These are phyloP conservation scores for Julus scandinavius DNA, from an alignment of 2,888 invertebrate species.

Conservation along the genomic window DNA sequence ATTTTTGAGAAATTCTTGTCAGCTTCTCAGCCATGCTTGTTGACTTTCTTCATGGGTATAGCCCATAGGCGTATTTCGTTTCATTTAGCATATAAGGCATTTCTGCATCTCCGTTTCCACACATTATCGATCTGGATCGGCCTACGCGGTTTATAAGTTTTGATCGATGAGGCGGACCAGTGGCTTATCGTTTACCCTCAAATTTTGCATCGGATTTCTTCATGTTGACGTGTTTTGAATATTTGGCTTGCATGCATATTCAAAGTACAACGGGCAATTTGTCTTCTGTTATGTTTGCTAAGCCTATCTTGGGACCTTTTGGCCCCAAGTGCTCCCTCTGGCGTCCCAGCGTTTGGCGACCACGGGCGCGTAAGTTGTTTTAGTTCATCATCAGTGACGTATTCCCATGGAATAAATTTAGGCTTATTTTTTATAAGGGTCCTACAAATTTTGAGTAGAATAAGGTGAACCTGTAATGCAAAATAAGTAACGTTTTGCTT, in stretches of 20 bases:
- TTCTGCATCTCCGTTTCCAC: background rate
- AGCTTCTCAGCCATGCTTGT: background rate
- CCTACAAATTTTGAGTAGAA: too few species aligned
- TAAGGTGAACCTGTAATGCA: too few species aligned
- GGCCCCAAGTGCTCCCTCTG: background rate
- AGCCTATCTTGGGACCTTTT: constrained; percentile 4
- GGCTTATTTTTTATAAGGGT: too few species aligned
- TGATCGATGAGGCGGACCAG: constrained; percentile 33
- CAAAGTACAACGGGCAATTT: background rate
- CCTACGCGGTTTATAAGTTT: constrained; percentile 12
- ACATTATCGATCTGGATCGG: constrained; percentile 13
- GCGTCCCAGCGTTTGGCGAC: background rate
- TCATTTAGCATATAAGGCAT: background rate
- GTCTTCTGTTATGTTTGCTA: background rate
- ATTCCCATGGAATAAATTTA: too few species aligned
- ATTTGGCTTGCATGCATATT: background rate
- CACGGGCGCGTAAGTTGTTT: too few species aligned
- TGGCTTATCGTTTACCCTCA: constrained; percentile 33
- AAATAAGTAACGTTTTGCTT: too few species aligned
- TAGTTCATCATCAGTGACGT: too few species aligned
- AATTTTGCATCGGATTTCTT: constrained; percentile 29
- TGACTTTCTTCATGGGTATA: background rate
- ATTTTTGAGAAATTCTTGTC: background rate
- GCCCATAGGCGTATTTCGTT: background rate
- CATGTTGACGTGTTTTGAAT: background rate